Base-by-base conservation (phyloP, 2,113 vertebrate genomes). In the Sigmodon hispidus region DNA sequence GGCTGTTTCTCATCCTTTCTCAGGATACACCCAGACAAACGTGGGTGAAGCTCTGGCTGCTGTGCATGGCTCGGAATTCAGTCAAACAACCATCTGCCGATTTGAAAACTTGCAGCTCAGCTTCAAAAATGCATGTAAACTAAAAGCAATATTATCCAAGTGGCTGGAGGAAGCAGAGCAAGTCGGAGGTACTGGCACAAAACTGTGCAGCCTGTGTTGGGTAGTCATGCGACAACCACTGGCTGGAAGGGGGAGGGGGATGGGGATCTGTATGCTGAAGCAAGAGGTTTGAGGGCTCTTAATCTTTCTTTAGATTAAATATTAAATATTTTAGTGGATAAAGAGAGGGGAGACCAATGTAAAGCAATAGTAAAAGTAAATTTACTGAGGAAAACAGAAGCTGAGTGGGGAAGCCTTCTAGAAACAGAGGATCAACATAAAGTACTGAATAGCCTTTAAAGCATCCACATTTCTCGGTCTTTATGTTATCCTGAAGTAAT, bases 81-180 rank as follows among this genome's bases (percentile, higher is more conserved):
- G 99, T 97, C 99, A 99, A 98, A 99, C 99, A 19, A 99, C 99
- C 0, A 99, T 99, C 97, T 99, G 99, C 97, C 98, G 99, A 40
- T 99, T 99, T 98, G 99, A 99, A 98, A 99, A 99, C 97, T 97
- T 99, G 97, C 99, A 99, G 97, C 98, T 99, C 97, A 99, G 99
- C 97, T 99, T 99, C 96, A 99, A 99, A 98, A 99, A 99, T 0
- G 99, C 99, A 0, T 99, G 99, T 98, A 99, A 99, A 95, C 98
- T 99, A 87, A 99, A 99, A 98, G 99, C 99, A 8, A 99, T 99
- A 94, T 98, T 99, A 96, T 99, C 99, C 55, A 99, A 99, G 97
- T 99, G 99, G 99, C 98, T 99, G 96, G 99, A 99, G 76, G 99
- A 99, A 96, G 99, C 99, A 0, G 99, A 99, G 96, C 99, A 99